These are phyloP conservation scores for Mus caroli DNA, from an alignment of 2,797 vertebrate genomes.

Conservation along the genomic window DNA sequence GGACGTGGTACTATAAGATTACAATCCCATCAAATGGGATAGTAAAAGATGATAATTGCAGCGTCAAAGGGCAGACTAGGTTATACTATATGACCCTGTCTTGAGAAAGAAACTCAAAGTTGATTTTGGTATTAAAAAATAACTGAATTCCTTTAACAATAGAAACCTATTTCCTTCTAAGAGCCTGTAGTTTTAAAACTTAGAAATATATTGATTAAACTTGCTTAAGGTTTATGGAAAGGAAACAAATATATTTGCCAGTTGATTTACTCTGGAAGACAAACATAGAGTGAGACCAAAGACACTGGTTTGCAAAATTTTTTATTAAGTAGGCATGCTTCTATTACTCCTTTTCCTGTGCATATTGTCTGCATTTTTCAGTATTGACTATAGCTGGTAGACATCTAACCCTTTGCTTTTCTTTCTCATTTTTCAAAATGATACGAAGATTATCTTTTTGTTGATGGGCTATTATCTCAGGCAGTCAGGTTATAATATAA, in stretches of 20 bases:
- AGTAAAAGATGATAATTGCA: neutral
- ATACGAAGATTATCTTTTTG: slow-evolving; percentile 1
- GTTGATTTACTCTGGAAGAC: neutral
- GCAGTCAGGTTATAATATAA: slow-evolving; percentile 35
- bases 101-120: neutral
- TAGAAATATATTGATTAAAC: neutral
- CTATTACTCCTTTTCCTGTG: neutral
- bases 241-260: neutral
- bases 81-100: neutral
- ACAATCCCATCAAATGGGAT: neutral
- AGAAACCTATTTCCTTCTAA: neutral
- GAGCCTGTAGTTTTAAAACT: neutral
- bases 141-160: neutral
- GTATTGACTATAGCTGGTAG: neutral
- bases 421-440: neutral
- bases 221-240: neutral
- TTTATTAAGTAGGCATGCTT: slow-evolving; percentile 21
- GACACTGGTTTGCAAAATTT: neutral
- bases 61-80: neutral
- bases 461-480: slow-evolving; percentile 17
- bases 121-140: neutral
- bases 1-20: neutral
- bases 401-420: neutral
- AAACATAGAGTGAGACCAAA: neutral
- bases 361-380: slow-evolving; percentile 9